Conservation (phyloP, 2,113 vertebrate species). For the Gymnocephalus cernua region DNA sequence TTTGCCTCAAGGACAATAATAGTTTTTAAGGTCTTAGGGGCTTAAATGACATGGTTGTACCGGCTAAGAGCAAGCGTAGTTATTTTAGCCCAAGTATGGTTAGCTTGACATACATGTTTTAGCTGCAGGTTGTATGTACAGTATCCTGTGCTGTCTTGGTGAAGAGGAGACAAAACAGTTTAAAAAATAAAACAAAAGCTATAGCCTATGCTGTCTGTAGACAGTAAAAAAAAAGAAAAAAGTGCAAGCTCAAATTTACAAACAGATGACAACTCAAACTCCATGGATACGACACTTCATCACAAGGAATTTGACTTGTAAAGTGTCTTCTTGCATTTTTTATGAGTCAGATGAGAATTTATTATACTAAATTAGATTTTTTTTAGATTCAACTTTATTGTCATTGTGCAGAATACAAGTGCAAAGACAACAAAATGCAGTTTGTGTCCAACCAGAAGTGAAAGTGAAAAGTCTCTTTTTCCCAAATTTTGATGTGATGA, state of each 20-base stretch:
- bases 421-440: too few relatives aligned
- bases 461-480: too few relatives aligned
- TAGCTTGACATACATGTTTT: slow-evolving; percentile 23
- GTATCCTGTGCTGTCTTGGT: not conserved
- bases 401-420: too few relatives aligned
- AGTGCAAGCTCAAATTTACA: not conserved
- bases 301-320: not conserved
- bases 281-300: not conserved
- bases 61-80: slow-evolving; percentile 32
- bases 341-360: slow-evolving; percentile 2
- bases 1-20: slow-evolving; percentile 55
- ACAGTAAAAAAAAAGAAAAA: not conserved
- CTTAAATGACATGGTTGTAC: slow-evolving; percentile 48
- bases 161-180: not conserved
- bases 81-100: slow-evolving; percentile 49
- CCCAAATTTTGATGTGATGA: too few relatives aligned
- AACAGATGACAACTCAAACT: not conserved
- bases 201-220: not conserved
- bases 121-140: slow-evolving; percentile 8
- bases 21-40: slow-evolving; percentile 51
- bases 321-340: slow-evolving; percentile 1
- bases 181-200: not conserved
- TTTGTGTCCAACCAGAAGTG: too few relatives aligned
- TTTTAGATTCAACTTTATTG: too few relatives aligned
- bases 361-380: not conserved